Conservation (phyloP, 2,888 invertebrate genomes). For the Argyra leucocephala region DNA sequence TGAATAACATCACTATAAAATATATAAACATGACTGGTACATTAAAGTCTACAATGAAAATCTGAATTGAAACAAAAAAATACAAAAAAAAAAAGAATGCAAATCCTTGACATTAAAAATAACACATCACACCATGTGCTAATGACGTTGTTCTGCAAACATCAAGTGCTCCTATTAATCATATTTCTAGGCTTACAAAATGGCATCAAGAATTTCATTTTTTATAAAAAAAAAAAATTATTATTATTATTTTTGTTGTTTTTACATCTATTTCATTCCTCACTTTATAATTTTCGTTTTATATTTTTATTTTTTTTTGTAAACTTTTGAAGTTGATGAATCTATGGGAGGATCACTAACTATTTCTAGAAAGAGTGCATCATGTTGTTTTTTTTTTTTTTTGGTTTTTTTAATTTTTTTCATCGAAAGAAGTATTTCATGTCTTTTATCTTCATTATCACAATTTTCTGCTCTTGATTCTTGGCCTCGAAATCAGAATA, state of each 20-base stretch:
- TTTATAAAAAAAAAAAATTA: background rate
- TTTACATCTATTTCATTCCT: background rate
- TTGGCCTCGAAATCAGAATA: no score
- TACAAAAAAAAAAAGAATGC: no score
- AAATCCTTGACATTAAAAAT: background rate
- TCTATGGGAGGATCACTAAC: background rate
- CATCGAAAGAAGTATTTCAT: no score
- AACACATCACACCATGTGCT: slow-evolving; percentile 10
- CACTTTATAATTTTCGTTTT: no score
- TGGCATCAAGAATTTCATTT: no score
- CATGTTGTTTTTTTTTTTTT: no score
- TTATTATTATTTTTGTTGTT: background rate
- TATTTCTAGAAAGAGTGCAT: no score
- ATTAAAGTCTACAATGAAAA: no score
- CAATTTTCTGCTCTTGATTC: background rate
- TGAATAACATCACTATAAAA: no score
- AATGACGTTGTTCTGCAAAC: slow-evolving; percentile 20
- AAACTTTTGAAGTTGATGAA: background rate
- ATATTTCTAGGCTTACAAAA: slow-evolving; percentile 3
- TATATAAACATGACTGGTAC: no score
- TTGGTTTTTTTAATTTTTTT: no score
- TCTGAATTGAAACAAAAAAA: no score
- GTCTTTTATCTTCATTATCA: background rate
- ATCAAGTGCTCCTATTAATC: slow-evolving; percentile 16
- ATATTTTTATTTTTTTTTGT: background rate